Evolutionary conservation across 2,888 invertebrate species (phyloP).

Genomic region (Rapana venosa): DNA sequence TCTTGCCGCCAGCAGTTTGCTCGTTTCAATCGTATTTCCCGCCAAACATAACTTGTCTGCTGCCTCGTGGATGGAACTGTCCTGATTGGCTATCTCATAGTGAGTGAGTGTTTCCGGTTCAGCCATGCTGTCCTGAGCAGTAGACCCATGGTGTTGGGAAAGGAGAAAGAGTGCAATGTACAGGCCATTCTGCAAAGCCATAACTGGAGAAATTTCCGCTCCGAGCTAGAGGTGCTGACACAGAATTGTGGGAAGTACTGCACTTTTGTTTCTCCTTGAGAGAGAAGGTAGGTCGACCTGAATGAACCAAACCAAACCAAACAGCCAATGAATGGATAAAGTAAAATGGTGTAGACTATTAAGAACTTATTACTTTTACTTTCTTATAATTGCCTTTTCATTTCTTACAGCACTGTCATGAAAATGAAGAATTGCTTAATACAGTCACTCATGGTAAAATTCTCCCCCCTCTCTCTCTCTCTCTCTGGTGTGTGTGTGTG

Average conservation of each 20-base stretch:
- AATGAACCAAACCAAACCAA: neutral
- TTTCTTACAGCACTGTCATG: neutral
- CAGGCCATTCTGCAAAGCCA: neutral
- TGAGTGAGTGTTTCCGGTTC: neutral
- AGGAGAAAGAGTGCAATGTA: neutral
- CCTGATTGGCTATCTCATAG: neutral
- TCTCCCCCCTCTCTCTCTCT: conserved; percentile 9
- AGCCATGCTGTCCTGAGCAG: neutral
- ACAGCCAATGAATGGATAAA: neutral
- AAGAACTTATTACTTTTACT: neutral
- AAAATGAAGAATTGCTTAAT: neutral
- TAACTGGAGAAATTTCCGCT: conserved; percentile 41
- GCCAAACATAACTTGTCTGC: conserved; percentile 15
- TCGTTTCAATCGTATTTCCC: neutral
- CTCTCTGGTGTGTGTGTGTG: neutral
- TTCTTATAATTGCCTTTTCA: too few species aligned
- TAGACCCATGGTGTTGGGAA: neutral
- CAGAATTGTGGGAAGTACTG: neutral
- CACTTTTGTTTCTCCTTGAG: neutral
- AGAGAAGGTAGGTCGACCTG: neutral
- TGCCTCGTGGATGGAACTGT: neutral
- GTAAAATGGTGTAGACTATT: neutral
- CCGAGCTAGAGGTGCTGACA: conserved; percentile 25
- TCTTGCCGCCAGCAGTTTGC: neutral
- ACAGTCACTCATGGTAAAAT: neutral